A percentile compares a stretch with the other conserved stretches of the same genome.
These are phyloP conservation scores for Plutomurus gul DNA, from an alignment of 1,140 invertebrate species.

Conservation along the genomic window DNA sequence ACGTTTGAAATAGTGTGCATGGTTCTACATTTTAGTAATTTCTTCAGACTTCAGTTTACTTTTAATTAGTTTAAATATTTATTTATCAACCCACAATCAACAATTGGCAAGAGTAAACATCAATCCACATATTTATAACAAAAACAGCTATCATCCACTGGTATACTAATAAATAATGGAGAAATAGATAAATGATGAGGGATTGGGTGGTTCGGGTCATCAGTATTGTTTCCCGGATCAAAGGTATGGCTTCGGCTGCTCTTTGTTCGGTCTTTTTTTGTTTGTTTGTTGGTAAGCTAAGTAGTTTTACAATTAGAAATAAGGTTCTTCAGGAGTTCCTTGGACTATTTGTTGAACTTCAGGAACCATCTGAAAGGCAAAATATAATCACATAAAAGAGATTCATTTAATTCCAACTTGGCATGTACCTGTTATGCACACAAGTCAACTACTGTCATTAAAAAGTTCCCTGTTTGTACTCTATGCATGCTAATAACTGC, in stretches of 20 bases:
- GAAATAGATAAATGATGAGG: constrained; percentile 10
- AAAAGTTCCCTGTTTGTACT: too few relatives aligned
- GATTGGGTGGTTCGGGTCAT: neutral
- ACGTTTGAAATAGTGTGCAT: too few relatives aligned
- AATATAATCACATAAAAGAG: too few relatives aligned
- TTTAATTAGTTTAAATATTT: constrained; percentile 5
- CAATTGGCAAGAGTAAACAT: constrained; percentile 21
- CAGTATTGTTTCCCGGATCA: neutral
- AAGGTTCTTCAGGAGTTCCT: constrained; percentile 7
- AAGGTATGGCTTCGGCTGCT: constrained; percentile 24
- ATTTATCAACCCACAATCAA: constrained; percentile 17
- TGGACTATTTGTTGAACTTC: constrained; percentile 21
- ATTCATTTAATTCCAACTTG: too few relatives aligned
- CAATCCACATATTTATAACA: constrained; percentile 22
- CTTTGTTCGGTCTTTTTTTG: neutral
- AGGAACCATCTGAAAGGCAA: neutral
- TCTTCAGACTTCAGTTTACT: too few relatives aligned
- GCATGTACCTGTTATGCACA: too few relatives aligned
- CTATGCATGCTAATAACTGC: neutral
- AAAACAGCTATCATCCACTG: constrained; percentile 20
- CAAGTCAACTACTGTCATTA: too few relatives aligned
- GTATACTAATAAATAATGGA: constrained; percentile 20
- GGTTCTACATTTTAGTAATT: too few relatives aligned
- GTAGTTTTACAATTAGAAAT: neutral
- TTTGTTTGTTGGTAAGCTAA: too few relatives aligned